phyloP scores from a whole-genome alignment of 1,140 invertebrate genomes.

The Homalodisca vitripennis region DNA sequence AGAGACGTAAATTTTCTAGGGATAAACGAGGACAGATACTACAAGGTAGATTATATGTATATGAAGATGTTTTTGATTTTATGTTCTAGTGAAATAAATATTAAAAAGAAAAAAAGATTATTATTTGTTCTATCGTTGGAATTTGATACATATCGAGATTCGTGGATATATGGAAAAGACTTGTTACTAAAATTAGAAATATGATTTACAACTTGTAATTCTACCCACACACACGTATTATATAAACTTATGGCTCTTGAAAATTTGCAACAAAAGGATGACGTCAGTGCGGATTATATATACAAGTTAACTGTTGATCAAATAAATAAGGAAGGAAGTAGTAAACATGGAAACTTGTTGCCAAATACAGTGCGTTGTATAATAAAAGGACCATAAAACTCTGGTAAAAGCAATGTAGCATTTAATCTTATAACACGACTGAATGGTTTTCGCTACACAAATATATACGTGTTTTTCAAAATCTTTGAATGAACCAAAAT shows the following conservation, averaged over 20 bases:
- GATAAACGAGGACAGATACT: constrained; percentile 34
- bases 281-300: background rate
- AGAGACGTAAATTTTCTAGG: constrained; percentile 32
- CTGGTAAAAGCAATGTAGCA: constrained; percentile 48
- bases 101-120: constrained; percentile 39
- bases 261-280: background rate
- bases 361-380: constrained; percentile 41
- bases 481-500: constrained; percentile 46
- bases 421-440: constrained; percentile 41
- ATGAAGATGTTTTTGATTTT: constrained; percentile 41
- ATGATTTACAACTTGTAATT: too few species aligned
- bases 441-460: constrained; percentile 46
- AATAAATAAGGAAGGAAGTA: background rate
- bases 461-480: constrained; percentile 49
- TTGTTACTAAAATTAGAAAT: too few species aligned
- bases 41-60: constrained; percentile 42
- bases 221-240: background rate
- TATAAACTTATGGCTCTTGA: background rate
- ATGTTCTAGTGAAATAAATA: constrained; percentile 43
- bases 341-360: constrained; percentile 39
- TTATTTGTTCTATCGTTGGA: constrained; percentile 47
- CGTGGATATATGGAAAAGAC: constrained; percentile 42
- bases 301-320: background rate
- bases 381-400: constrained; percentile 43
- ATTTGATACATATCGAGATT: constrained; percentile 42